Conservation (phyloP, 2,797 vertebrate species). For the Macrochelys suwanniensis region DNA sequence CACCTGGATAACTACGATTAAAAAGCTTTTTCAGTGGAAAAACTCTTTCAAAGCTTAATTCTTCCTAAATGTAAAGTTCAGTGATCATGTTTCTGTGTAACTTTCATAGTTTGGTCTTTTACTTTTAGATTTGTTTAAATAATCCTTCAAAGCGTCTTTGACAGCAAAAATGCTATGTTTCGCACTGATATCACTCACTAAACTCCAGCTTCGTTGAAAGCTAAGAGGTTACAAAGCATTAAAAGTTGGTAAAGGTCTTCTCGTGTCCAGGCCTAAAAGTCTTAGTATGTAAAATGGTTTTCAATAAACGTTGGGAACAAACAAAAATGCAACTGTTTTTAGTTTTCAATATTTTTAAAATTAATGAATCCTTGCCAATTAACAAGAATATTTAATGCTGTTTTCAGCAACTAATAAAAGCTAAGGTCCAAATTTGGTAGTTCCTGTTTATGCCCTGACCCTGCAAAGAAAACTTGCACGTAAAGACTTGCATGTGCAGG, state of each 20-base stretch:
- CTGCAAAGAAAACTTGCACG: not conserved
- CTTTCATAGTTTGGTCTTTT: slow-evolving; percentile 64
- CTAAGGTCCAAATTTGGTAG: not conserved
- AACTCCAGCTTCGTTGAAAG: slow-evolving; percentile 15
- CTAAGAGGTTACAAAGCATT: slow-evolving; percentile 52
- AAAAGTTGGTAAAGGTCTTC: slow-evolving; percentile 29
- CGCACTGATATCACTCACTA: slow-evolving; percentile 37
- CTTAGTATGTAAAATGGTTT: not conserved
- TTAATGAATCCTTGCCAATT: slow-evolving; percentile 28
- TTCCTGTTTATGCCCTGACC: not conserved
- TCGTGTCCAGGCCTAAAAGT: slow-evolving; percentile 9
- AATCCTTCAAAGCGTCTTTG: slow-evolving; percentile 61
- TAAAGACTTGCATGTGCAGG: not conserved
- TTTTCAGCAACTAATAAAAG: not conserved
- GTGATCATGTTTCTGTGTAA: slow-evolving; percentile 65
- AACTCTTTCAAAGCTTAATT: slow-evolving; percentile 82
- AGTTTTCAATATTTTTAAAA: not conserved
- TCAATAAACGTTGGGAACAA: not conserved
- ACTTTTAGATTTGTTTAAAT: slow-evolving; percentile 60
- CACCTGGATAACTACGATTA: slow-evolving; percentile 81
- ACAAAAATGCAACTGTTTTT: not conserved
- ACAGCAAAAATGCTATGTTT: slow-evolving; percentile 19
- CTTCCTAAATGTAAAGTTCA: slow-evolving; percentile 78
- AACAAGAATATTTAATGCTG: slow-evolving; percentile 53
- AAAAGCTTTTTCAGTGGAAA: slow-evolving; percentile 75